Evolutionary conservation across 2,888 invertebrate genomes (phyloP).

Genomic region (Ecliptopera silaceata): DNA sequence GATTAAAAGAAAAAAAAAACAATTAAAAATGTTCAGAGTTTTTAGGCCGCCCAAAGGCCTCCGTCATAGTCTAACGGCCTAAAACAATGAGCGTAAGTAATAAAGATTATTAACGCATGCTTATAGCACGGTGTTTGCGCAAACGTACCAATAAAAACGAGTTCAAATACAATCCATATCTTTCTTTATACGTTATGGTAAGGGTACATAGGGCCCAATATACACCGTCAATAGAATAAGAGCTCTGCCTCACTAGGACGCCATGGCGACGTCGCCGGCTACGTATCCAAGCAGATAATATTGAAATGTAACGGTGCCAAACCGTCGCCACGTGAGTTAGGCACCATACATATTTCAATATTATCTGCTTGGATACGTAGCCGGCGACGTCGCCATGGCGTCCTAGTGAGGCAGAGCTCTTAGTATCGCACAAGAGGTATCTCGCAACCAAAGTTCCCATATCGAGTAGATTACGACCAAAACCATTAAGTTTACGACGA

Average conservation of each 20-base stretch:
- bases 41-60: background rate
- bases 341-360: no score
- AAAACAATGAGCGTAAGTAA: conserved; percentile 51
- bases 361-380: no score
- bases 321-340: no score
- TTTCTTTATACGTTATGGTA: conserved; percentile 1
- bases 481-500: conserved; percentile 74
- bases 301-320: no score
- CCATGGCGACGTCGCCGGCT: no score
- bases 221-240: conserved; percentile 24
- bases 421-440: conserved; percentile 55
- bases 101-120: conserved; percentile 65
- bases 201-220: conserved; percentile 36
- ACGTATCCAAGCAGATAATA: no score
- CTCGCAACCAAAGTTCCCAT: conserved; percentile 73
- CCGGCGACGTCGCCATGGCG: no score
- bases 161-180: conserved; percentile 12
- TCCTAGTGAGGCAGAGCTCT: no score
- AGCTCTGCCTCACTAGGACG: no score
- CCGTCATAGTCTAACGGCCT: background rate
- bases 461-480: conserved; percentile 71
- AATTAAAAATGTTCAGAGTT: background rate
- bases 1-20: conserved; percentile 36
- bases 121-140: conserved; percentile 68
- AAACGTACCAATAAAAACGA: conserved; percentile 39